Evolutionary conservation across 2,797 vertebrate species (phyloP), one percentile per base, ranked within the genome.

Genomic region (Orientallactaga sibirica): DNA sequence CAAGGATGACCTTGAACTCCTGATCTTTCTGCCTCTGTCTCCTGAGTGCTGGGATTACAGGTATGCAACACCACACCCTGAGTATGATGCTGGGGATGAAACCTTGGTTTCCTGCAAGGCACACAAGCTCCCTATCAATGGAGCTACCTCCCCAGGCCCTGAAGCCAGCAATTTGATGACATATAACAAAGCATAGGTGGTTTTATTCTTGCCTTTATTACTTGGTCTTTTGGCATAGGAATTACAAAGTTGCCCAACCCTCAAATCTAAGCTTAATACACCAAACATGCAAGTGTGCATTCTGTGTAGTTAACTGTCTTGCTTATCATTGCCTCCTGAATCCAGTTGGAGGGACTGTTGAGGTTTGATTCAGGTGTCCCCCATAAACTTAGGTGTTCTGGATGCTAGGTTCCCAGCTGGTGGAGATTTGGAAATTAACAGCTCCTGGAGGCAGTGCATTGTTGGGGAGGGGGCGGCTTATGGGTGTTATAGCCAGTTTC

Each of bases 271-370:
- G 18, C 68, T 19, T 68, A 15, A 14, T 33, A 18, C 67, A 67
- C 77, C 48, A 52, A 25, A 41, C 75, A 73, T 22, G 20, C 48
- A 73, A 20, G 66, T 0, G n/a, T 14, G 62, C 74, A 66, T 48
- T 37, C 24, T 0, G 9, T 14, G 2, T 70, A 67, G 75, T 37
- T 33, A 2, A 55, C n/a, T 62, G 20, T 55, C n/a, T 77, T 27
- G 24, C 29, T 48, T 48, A 3, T n/a, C 14, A 6, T 62, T 62
- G 62, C 43, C 24, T 84, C 33, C 85, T 0, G 0, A 68, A 43
- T 43, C 0, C 0, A 8, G 8, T 6, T 3, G 1, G 62, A 52
- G 18, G 3, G 19, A n/a, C 33, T 22, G 20, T 37, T 37, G 33
- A 37, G 33, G 33, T 37, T 37, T 37, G 33, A 37, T 37, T 37